Conservation (phyloP, 2,797 vertebrate genomes). For the Heliangelus exortis region DNA sequence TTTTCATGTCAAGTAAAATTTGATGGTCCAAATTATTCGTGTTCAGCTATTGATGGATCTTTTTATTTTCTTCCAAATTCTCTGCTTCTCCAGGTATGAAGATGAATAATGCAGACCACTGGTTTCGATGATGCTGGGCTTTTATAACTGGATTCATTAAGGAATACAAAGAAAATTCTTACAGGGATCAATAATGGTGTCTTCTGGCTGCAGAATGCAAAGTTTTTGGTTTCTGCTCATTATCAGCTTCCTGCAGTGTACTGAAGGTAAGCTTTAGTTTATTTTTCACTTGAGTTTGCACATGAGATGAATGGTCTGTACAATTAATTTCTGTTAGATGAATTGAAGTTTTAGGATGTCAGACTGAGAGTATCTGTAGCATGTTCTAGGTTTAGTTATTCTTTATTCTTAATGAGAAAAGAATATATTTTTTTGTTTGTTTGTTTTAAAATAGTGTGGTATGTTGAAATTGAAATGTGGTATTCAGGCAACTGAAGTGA, state of each 20-base stretch:
- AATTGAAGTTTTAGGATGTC: not conserved
- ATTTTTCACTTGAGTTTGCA: not conserved
- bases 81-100: conserved; percentile 85
- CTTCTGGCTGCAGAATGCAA: conserved; percentile 93
- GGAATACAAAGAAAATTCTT: conserved; percentile 88
- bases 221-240: conserved; percentile 94
- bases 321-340: conserved; percentile 12
- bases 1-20: not conserved
- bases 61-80: conserved; percentile 55
- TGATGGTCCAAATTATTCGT: not conserved
- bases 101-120: conserved; percentile 89
- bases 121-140: conserved; percentile 87
- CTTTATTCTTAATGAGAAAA: not conserved
- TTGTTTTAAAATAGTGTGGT: not conserved
- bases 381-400: not conserved
- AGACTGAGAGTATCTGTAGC: not conserved
- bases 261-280: conserved; percentile 88
- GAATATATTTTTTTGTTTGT: not conserved
- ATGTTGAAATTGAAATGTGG: not conserved
- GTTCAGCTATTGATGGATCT: conserved; percentile 64
- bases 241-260: conserved; percentile 91
- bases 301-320: not conserved
- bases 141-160: conserved; percentile 89
- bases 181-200: conserved; percentile 90
- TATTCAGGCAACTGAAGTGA: not conserved